A percentile compares a stretch with the other conserved stretches of the same genome.
These are phyloP conservation scores for Craniophora ligustri DNA, from an alignment of 2,888 invertebrate genomes.

Conservation along the genomic window DNA sequence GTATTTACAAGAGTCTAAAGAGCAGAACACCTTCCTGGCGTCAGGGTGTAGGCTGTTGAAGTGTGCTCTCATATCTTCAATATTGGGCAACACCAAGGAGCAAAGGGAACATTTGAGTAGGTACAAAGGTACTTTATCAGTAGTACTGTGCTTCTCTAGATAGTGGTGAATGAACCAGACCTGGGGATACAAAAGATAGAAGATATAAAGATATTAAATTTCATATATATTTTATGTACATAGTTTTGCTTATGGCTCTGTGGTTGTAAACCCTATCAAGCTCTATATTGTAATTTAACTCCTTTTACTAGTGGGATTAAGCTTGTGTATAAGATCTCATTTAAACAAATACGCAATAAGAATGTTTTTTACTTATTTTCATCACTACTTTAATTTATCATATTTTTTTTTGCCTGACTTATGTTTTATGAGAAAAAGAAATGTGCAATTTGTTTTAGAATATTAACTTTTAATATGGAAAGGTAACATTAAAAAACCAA, in stretches of 20 bases:
- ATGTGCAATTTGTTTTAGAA: too few species aligned
- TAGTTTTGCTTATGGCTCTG: too few species aligned
- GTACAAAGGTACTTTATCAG: constrained; percentile 55
- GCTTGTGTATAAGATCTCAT: too few species aligned
- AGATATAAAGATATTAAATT: not conserved
- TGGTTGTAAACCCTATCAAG: too few species aligned
- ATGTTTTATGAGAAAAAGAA: not conserved
- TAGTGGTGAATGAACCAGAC: constrained; percentile 81
- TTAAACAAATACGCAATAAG: too few species aligned
- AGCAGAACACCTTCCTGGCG: constrained; percentile 79
- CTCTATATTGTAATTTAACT: too few species aligned
- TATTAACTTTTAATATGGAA: not conserved
- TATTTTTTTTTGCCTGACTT: not conserved
- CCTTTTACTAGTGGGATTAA: too few species aligned
- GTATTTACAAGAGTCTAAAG: constrained; percentile 74
- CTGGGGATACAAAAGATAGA: constrained; percentile 54
- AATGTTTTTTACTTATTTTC: not conserved
- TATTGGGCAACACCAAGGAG: constrained; percentile 66
- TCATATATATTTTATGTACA: too few species aligned
- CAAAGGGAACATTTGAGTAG: constrained; percentile 81
- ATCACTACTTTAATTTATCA: too few species aligned
- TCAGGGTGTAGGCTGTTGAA: constrained; percentile 74
- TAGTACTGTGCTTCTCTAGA: constrained; percentile 67
- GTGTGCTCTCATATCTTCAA: constrained; percentile 77
- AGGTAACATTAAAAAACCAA: not conserved